Percentiles rank a stretch among this genome's conserved stretches.
phyloP scores from a whole-genome alignment of 2,113 vertebrate species.

The Balaeniceps rex region DNA sequence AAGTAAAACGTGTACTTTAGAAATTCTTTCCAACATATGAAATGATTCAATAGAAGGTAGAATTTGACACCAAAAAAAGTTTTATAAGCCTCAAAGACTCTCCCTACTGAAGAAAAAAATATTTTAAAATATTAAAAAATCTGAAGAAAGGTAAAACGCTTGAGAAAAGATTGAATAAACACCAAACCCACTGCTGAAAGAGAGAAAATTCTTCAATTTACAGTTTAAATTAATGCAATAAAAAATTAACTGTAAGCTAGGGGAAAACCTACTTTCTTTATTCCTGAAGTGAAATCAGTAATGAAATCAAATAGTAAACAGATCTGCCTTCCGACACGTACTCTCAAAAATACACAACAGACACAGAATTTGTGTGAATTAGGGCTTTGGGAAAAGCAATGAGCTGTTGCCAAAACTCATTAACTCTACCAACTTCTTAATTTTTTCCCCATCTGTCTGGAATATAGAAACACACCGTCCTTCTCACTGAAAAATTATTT shows the following conservation, averaged over 20 bases:
- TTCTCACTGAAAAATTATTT: background rate
- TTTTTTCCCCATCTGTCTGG: background rate
- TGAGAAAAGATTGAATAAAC: background rate
- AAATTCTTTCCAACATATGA: conserved; percentile 27
- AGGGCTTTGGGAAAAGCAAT: background rate
- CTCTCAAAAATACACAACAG: background rate
- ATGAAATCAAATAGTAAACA: background rate
- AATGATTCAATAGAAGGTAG: background rate
- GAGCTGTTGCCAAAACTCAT: background rate
- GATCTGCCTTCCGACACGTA: background rate
- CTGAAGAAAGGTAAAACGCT: background rate
- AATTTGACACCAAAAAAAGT: background rate
- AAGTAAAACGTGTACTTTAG: conserved; percentile 5
- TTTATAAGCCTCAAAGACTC: background rate
- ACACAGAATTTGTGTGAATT: background rate
- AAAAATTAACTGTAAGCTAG: background rate
- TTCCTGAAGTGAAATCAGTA: background rate
- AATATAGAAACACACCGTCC: accelerated
- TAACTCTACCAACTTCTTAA: background rate
- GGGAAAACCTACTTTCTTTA: background rate
- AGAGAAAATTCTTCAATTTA: background rate
- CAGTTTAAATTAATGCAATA: background rate
- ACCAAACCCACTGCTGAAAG: background rate
- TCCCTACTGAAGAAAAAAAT: background rate
- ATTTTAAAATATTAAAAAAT: background rate